phyloP scores from a whole-genome alignment of 2,888 invertebrate genomes.

The Volucella bombylans region DNA sequence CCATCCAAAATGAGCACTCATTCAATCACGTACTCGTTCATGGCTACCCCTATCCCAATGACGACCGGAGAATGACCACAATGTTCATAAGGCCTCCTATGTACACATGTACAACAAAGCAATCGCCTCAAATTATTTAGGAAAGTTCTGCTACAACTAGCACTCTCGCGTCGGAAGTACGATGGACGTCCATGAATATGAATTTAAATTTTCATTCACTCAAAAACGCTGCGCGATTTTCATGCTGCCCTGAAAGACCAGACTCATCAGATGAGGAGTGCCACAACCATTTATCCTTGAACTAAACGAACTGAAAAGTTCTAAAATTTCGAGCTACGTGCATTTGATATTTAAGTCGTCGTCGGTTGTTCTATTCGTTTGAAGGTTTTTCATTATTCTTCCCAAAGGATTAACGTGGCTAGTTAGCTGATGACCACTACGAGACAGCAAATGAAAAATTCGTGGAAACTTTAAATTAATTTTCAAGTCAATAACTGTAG shows the following conservation, averaged over 20 bases:
- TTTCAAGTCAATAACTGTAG: conserved; percentile 18
- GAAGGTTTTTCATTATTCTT: not conserved
- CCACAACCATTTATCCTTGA: not conserved
- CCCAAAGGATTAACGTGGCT: not conserved
- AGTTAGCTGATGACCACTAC: not conserved
- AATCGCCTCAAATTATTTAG: conserved; percentile 31
- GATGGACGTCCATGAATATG: conserved; percentile 22
- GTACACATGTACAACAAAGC: conserved; percentile 2
- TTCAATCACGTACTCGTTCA: conserved; percentile 15
- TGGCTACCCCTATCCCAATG: not conserved
- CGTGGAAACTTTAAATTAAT: conserved; percentile 41
- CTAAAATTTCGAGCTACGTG: conserved; percentile 25
- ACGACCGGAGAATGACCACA: not conserved
- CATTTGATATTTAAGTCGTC: conserved; percentile 43
- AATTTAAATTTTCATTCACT: conserved; percentile 21
- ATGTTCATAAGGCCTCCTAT: not conserved
- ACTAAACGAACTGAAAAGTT: conserved; percentile 22
- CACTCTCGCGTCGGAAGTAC: not conserved
- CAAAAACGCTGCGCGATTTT: not conserved
- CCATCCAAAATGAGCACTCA: conserved; percentile 5
- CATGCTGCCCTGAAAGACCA: not conserved
- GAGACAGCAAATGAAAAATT: not conserved
- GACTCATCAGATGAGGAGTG: not conserved
- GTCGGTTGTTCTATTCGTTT: conserved; percentile 5
- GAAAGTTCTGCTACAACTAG: conserved; percentile 19